These are phyloP conservation scores for Donacobius atricapilla DNA, from an alignment of 2,113 vertebrate genomes.

Conservation along the genomic window DNA sequence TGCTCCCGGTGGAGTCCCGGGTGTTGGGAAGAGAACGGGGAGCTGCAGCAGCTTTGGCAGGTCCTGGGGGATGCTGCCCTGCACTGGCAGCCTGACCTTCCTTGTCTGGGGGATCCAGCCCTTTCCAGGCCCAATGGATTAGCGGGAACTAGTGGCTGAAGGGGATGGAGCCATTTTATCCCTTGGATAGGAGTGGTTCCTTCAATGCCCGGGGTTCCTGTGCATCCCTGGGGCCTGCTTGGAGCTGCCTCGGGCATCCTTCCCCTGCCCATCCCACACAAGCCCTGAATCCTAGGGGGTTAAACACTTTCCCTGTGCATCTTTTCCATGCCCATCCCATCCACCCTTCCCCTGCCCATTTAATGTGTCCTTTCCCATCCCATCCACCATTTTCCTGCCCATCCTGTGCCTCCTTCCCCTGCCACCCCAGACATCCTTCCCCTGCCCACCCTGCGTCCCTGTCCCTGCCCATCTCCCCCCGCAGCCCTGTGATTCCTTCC, in stretches of 20 bases:
- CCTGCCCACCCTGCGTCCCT: rapidly evolving
- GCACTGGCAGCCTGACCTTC: background rate
- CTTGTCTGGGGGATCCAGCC: background rate
- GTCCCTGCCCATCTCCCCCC: too few relatives aligned
- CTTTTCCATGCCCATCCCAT: background rate
- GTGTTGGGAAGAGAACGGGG: background rate
- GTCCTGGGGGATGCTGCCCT: background rate
- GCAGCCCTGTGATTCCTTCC: background rate
- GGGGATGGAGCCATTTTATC: background rate
- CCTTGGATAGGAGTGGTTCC: rapidly evolving
- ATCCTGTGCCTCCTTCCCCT: background rate
- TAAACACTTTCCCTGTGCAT: background rate
- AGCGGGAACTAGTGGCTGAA: background rate
- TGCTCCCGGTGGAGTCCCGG: background rate
- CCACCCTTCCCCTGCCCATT: background rate
- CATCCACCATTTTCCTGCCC: background rate
- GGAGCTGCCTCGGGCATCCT: background rate
- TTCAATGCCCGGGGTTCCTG: background rate
- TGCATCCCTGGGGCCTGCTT: background rate
- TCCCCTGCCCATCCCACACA: too few relatives aligned
- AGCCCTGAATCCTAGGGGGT: too few relatives aligned
- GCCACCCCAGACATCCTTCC: background rate
- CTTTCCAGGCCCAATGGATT: background rate
- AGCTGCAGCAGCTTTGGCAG: background rate
- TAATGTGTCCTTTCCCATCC: background rate